A percentile compares a stretch with the other conserved stretches of the same genome.
These are phyloP conservation scores for Rhinolophus ferrumequinum DNA, from an alignment of 2,113 vertebrate genomes.

Conservation along the genomic window DNA sequence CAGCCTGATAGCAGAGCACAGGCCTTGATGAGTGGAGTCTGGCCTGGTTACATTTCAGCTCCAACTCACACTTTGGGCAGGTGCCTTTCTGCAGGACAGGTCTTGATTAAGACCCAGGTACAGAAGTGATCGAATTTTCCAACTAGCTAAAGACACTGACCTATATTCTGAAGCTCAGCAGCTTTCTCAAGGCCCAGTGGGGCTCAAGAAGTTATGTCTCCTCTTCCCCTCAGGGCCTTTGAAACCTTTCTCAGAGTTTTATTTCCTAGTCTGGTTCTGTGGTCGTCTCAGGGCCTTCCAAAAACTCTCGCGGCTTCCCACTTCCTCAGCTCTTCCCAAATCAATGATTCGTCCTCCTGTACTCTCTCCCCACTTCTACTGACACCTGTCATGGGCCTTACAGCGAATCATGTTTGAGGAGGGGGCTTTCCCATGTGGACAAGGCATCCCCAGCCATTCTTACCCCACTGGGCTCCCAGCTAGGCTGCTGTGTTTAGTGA, in stretches of 20 bases:
- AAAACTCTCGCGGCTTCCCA: neutral
- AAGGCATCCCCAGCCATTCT: neutral
- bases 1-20: neutral
- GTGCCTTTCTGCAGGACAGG: neutral
- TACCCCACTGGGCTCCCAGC: neutral
- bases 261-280: neutral
- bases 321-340: neutral
- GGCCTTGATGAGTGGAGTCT: neutral
- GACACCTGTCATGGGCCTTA: neutral
- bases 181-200: neutral
- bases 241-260: neutral
- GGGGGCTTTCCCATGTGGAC: neutral
- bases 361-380: neutral
- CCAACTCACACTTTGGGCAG: neutral
- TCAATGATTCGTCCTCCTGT: neutral
- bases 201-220: neutral
- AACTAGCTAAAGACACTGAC: neutral
- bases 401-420: neutral
- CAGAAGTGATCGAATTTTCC: slow-evolving; percentile 1
- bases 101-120: neutral
- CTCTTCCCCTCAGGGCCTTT: neutral
- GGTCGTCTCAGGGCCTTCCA: neutral
- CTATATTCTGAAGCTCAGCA: neutral
- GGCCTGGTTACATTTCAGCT: neutral
- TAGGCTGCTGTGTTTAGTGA: neutral